These are phyloP conservation scores for Siderastrea siderea DNA, from an alignment of 92 coral and sea anemone species.

Conservation along the genomic window DNA sequence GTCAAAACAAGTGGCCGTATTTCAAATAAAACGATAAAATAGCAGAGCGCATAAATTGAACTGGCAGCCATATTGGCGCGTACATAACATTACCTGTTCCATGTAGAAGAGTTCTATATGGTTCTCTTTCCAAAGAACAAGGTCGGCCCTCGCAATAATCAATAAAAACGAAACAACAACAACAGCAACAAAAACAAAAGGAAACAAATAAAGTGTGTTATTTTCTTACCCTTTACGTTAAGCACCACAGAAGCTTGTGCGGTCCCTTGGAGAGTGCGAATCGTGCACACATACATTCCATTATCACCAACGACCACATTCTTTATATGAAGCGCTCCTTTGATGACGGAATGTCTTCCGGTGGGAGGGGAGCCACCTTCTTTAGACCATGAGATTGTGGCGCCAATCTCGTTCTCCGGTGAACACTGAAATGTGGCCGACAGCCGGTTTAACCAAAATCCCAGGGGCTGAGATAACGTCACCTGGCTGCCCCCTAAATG, in stretches of 20 bases:
- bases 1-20: too few species aligned
- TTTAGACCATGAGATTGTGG: slow-evolving; percentile 30
- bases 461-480: slow-evolving; percentile 29
- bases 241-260: slow-evolving; percentile 36
- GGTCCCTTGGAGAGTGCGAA: slow-evolving; percentile 39
- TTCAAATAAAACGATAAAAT: too few species aligned
- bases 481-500: slow-evolving; percentile 20
- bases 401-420: background rate
- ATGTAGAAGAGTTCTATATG: too few species aligned
- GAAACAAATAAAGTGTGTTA: background rate
- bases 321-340: slow-evolving; percentile 31
- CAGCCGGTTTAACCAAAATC: slow-evolving; percentile 28
- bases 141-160: too few species aligned
- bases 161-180: background rate
- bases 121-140: too few species aligned
- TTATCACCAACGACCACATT: slow-evolving; percentile 19
- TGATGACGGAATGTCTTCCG: slow-evolving; percentile 27
- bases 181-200: background rate
- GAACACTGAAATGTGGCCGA: slow-evolving; percentile 37
- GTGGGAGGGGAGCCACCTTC: slow-evolving; percentile 29
- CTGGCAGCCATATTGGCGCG: too few species aligned
- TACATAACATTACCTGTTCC: too few species aligned
- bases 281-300: slow-evolving; percentile 39
- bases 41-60: too few species aligned
- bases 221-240: slow-evolving; percentile 17